Base-by-base conservation (phyloP, 2,797 vertebrate genomes). In the Pempheris klunzingeri region DNA sequence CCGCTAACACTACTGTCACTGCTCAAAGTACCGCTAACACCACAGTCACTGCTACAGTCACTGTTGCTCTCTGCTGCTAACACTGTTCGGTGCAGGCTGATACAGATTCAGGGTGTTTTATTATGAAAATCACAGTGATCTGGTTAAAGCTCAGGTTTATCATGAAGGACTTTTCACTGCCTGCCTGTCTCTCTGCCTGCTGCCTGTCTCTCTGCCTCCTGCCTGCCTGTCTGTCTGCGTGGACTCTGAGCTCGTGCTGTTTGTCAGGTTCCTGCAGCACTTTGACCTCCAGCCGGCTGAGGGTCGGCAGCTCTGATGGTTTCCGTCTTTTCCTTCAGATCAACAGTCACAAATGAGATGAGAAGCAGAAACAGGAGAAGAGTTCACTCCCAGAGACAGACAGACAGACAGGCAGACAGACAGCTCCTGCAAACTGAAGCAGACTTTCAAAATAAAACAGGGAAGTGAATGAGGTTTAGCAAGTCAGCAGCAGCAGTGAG, bases 181-280 rank as follows among this genome's bases (percentile, higher is more conserved):
- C 18, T 62, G 11, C 1, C 43, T 64, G 34, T 17, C 24, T 72
- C 11, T 4, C 13, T 39, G 1, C 7, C 3, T 41, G 11, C 13
- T 39, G 1, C 7, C 3, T 41, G 11, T 10, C 1, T 64, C 2
- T 2, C 10, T 47, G n/a, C n/a, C 17, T 9, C 11, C n/a, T n/a
- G n/a, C n/a, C n/a, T 49, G 15, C 5, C 22, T 69, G 18, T 4
- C 30, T 54, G 17, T 28, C 34, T 47, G 24, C 34, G 6, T 72
- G 84, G 70, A 86, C 84, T 83, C 78, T 86, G 81, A 30, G 18
- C 59, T 22, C 9, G 59, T 24, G 52, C 43, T 69, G 83, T 82
- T 65, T 61, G 18, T 53, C 26, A n/a, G 7, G 7, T 64, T 36
- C 52, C 60, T 64, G 1, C 43, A 36, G 44, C 55, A 10, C 41